phyloP scores from a whole-genome alignment of 2,888 invertebrate genomes.

The Cremastobaeus sp. region DNA sequence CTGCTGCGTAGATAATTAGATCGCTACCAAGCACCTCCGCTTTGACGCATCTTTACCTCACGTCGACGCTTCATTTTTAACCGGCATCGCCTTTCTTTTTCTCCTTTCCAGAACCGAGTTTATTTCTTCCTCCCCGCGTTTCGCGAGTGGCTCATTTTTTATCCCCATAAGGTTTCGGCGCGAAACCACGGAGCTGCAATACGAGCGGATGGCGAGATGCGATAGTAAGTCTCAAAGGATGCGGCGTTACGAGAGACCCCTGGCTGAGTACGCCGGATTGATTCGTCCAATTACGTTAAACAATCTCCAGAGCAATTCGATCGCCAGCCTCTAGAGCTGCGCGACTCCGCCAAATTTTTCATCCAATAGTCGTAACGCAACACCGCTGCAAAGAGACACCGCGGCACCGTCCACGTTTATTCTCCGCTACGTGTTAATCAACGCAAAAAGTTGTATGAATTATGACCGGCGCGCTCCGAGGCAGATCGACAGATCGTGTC shows the following conservation, averaged over 20 bases:
- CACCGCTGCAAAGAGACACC: slow-evolving; percentile 50
- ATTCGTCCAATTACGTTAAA: slow-evolving; percentile 75
- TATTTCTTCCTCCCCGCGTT: slow-evolving; percentile 35
- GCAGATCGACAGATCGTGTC: slow-evolving; percentile 9
- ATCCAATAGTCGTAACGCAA: slow-evolving; percentile 33
- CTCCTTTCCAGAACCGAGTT: slow-evolving; percentile 31
- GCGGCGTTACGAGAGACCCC: slow-evolving; percentile 62
- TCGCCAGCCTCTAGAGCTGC: slow-evolving; percentile 53
- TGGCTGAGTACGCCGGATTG: slow-evolving; percentile 67
- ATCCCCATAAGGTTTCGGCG: slow-evolving; percentile 34
- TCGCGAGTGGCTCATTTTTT: slow-evolving; percentile 49
- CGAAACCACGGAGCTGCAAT: not conserved
- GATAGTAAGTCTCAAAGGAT: slow-evolving; percentile 45
- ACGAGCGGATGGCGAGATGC: slow-evolving; percentile 35
- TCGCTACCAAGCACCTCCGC: slow-evolving; percentile 76
- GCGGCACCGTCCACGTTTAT: slow-evolving; percentile 39
- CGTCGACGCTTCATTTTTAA: slow-evolving; percentile 64
- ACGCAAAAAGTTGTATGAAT: slow-evolving; percentile 23
- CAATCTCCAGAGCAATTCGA: slow-evolving; percentile 69
- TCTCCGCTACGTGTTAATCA: slow-evolving; percentile 43
- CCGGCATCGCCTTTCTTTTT: slow-evolving; percentile 36
- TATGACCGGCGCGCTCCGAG: slow-evolving; percentile 12
- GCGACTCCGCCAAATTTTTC: slow-evolving; percentile 51
- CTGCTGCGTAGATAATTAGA: slow-evolving; percentile 78
- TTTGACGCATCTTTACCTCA: slow-evolving; percentile 71